Evolutionary conservation across 2,113 vertebrate genomes (phyloP).

Genomic region (Electrona antarctica): DNA sequence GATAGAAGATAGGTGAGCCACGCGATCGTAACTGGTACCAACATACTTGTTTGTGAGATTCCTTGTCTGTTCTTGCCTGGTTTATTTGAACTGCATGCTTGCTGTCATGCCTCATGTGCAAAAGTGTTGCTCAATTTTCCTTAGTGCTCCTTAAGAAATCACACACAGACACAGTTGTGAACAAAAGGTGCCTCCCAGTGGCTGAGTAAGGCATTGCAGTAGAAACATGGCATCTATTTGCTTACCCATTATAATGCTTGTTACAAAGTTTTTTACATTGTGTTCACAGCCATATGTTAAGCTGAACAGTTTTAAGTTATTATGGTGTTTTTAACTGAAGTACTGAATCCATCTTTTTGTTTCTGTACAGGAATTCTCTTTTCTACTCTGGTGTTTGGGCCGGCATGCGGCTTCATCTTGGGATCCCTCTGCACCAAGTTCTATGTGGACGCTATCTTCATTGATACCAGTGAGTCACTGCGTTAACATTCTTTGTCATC

Average conservation of each 20-base stretch:
- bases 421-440: conserved; percentile 98
- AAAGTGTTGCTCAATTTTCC: conserved; percentile 19
- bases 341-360: conserved; percentile 5
- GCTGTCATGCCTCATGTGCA: conserved; percentile 28
- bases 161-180: background rate
- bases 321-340: background rate
- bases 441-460: conserved; percentile 97
- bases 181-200: conserved; percentile 39
- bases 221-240: background rate
- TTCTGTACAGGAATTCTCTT: conserved; percentile 90
- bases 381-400: conserved; percentile 97
- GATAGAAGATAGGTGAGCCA: background rate
- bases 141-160: background rate
- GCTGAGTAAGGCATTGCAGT: background rate
- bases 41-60: conserved; percentile 2
- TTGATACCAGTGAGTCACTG: conserved; percentile 88
- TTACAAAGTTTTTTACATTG: background rate
- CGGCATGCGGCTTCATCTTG: conserved; percentile 97
- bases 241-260: background rate
- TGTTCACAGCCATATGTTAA: background rate
- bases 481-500: background rate
- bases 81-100: conserved; percentile 34
- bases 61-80: background rate
- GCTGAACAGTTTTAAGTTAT: background rate
- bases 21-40: background rate